These are phyloP conservation scores for Ophthalmolycus amberensis DNA, from an alignment of 2,113 vertebrate genomes.

Conservation along the genomic window DNA sequence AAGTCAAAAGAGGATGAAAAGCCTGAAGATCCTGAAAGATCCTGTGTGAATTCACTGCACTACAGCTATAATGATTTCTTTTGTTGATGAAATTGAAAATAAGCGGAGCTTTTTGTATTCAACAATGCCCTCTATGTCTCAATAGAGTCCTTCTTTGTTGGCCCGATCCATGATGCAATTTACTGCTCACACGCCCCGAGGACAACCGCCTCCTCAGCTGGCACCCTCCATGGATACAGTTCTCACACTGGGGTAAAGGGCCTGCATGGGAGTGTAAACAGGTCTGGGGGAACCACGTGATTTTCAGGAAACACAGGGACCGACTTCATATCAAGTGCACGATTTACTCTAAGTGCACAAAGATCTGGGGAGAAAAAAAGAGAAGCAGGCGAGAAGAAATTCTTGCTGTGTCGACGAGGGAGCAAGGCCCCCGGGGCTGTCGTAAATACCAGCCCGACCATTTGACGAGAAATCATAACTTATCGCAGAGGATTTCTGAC, in stretches of 20 bases:
- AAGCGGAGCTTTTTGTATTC: background rate
- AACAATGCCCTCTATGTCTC: background rate
- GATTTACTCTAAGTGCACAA: background rate
- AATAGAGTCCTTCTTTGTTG: background rate
- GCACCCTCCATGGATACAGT: background rate
- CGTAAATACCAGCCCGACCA: background rate
- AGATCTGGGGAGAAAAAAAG: background rate
- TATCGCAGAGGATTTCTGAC: background rate
- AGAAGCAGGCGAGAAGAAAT: background rate
- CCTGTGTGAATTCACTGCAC: background rate
- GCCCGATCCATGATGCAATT: constrained; percentile 2
- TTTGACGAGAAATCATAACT: constrained; percentile 2
- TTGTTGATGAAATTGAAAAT: background rate
- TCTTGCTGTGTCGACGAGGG: fast-evolving
- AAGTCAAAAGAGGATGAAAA: background rate
- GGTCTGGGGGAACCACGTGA: constrained; percentile 18
- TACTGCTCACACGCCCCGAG: background rate
- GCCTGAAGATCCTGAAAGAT: too few species aligned
- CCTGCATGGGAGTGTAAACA: background rate
- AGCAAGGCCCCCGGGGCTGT: background rate
- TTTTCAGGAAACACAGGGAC: constrained; percentile 42
- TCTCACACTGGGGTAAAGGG: background rate
- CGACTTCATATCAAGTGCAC: background rate
- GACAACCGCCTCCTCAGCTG: background rate
- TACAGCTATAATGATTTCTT: background rate